A percentile compares a stretch with the other conserved stretches of the same genome.
phyloP scores from a whole-genome alignment of 2,113 vertebrate genomes.

The Eudorcas thomsonii region DNA sequence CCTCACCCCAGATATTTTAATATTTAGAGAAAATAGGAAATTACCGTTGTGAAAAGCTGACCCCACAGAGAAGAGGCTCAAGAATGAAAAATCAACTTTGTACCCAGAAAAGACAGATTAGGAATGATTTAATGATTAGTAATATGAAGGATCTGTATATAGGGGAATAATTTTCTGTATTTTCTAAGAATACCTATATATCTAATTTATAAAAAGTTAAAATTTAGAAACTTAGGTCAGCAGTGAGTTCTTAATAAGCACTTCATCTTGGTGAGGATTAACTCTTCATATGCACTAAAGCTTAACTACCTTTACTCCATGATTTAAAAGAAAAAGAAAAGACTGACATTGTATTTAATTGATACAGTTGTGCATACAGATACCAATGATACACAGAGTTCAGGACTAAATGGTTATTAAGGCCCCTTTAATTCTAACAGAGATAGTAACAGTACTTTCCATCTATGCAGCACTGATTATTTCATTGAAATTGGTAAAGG shows the following conservation, averaged over 20 bases:
- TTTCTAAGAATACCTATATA: not conserved
- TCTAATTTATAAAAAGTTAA: slow-evolving; percentile 10
- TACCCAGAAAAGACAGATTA: not conserved
- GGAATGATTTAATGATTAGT: not conserved
- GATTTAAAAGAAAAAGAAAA: slow-evolving; percentile 4
- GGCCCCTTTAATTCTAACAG: slow-evolving; percentile 38
- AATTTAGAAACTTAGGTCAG: not conserved
- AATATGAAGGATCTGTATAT: not conserved
- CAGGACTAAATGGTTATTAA: slow-evolving; percentile 28
- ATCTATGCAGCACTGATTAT: not conserved
- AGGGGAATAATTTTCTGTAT: not conserved
- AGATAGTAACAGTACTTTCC: not conserved
- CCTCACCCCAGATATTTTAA: not conserved
- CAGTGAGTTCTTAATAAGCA: not conserved
- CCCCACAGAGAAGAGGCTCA: not conserved
- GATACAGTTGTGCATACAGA: not conserved
- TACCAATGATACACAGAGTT: not conserved
- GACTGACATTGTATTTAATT: not conserved
- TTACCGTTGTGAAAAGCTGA: not conserved
- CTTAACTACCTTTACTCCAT: not conserved
- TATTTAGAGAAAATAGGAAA: slow-evolving; percentile 10
- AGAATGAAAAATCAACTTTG: not conserved
- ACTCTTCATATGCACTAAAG: not conserved
- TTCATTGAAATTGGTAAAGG: not conserved
- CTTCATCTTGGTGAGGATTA: not conserved